Evolutionary conservation across 2,888 invertebrate genomes (phyloP).

Genomic region (Vesta saturnalis): DNA sequence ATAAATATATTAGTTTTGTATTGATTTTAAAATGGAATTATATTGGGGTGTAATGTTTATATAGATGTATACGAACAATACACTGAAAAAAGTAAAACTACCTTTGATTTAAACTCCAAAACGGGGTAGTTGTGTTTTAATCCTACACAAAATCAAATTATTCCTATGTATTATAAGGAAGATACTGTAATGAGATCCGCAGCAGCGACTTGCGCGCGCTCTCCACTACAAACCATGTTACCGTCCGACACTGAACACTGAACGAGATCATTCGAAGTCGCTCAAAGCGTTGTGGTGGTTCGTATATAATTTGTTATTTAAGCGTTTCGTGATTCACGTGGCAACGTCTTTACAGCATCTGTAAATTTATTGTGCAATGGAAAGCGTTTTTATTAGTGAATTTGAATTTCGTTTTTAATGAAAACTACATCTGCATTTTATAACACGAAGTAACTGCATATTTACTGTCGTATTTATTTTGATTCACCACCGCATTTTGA

Average conservation of each 20-base stretch:
- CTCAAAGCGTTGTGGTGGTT: slow-evolving; percentile 49
- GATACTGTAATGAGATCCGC: slow-evolving; percentile 47
- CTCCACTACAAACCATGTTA: slow-evolving; percentile 46
- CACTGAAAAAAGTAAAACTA: too few relatives aligned
- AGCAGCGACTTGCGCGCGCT: slow-evolving; percentile 49
- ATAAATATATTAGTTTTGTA: too few relatives aligned
- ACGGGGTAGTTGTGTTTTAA: too few relatives aligned
- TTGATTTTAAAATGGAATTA: too few relatives aligned
- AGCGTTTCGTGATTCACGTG: slow-evolving; percentile 48
- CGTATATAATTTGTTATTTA: slow-evolving; percentile 39
- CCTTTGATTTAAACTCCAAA: too few relatives aligned
- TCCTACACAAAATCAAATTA: background rate
- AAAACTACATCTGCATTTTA: background rate
- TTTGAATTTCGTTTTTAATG: background rate
- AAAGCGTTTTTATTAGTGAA: background rate
- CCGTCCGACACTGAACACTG: slow-evolving; percentile 43
- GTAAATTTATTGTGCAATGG: slow-evolving; percentile 39
- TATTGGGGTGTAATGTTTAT: too few relatives aligned
- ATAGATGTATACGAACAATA: too few relatives aligned
- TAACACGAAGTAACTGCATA: background rate
- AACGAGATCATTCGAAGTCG: slow-evolving; percentile 56
- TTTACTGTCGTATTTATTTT: background rate
- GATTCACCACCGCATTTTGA: background rate
- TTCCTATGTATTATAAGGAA: slow-evolving; percentile 28
- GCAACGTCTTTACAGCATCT: slow-evolving; percentile 42